phyloP scores from a whole-genome alignment of 2,797 vertebrate species.

The Halcyon smyrnensis region DNA sequence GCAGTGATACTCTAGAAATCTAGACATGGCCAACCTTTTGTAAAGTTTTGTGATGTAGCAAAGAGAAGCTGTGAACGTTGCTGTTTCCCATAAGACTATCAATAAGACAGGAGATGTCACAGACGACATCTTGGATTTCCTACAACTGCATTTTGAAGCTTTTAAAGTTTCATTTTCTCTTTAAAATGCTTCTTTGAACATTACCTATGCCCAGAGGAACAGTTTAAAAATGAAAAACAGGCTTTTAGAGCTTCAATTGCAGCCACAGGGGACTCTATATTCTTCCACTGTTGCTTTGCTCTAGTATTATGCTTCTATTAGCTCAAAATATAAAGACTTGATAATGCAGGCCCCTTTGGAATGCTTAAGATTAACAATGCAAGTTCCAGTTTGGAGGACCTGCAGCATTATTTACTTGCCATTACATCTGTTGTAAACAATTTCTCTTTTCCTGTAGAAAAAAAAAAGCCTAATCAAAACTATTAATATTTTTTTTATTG shows the following conservation, averaged over 20 bases:
- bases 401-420: conserved; percentile 6
- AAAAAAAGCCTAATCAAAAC: background rate
- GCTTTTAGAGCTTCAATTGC: conserved; percentile 57
- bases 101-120: conserved; percentile 32
- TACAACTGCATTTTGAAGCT: conserved; percentile 54
- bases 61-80: background rate
- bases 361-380: conserved; percentile 9
- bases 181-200: conserved; percentile 62
- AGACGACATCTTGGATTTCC: conserved; percentile 42
- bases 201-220: conserved; percentile 64
- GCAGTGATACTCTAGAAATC: background rate
- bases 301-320: conserved; percentile 47
- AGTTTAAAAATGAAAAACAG: conserved; percentile 66
- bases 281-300: conserved; percentile 49
- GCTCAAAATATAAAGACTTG: conserved; percentile 47
- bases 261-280: conserved; percentile 50
- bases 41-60: background rate
- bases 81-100: conserved; percentile 1
- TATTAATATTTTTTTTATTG: background rate
- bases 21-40: background rate
- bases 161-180: conserved; percentile 66
- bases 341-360: conserved; percentile 11
- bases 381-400: background rate
- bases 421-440: background rate
- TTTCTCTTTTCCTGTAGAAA: background rate